Base-by-base conservation (phyloP, 2,888 invertebrate species). In the Acrobasis consociella region DNA sequence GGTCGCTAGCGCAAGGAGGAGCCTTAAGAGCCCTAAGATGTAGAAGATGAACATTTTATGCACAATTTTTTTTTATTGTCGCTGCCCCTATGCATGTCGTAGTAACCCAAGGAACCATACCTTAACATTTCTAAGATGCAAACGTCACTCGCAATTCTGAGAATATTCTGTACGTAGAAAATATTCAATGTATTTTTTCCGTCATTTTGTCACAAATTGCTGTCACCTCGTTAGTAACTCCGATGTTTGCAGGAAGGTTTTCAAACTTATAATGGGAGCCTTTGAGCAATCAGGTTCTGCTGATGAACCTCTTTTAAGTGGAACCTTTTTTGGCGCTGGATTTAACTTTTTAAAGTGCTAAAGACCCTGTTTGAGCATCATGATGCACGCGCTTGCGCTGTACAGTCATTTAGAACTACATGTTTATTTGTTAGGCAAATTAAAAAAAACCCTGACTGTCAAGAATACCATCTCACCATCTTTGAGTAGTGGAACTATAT, bases 61-160 rank as follows among this genome's bases (percentile, higher is more conserved):
- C n/a, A n/a, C n/a, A n/a, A n/a, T n/a, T n/a, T n/a, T n/a, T n/a
- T n/a, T n/a, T n/a, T n/a, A 22, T 1, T 10, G 42, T 3, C 11
- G 2, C 13, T 7, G 46, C 46, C 46, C 5, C 42, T 42, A 2
- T 11, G 7, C 31, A 5, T 31, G 31, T 31, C 13, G 46, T 46
- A 10, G 42, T 31, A 22, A 5, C 1, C 22, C 17, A 51, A 51
- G 56, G n/a, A 50, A 49, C 42, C 11, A 17, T 17, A 42, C 56
- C 56, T 56, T 56, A 46, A 42, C 42, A 15, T 46, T 60, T 60
- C 17, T 22, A 60, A 49, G 49, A 50, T 50, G 50, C 39, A 60
- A 60, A 56, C 46, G 42, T 17, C 11, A 13, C 9, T 17, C 16
- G 17, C 56, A 46, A 56, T 56, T 56, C 42, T 39, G 56, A 16